phyloP scores from a whole-genome alignment of 2,113 vertebrate species.

The Ahaetulla prasina region DNA sequence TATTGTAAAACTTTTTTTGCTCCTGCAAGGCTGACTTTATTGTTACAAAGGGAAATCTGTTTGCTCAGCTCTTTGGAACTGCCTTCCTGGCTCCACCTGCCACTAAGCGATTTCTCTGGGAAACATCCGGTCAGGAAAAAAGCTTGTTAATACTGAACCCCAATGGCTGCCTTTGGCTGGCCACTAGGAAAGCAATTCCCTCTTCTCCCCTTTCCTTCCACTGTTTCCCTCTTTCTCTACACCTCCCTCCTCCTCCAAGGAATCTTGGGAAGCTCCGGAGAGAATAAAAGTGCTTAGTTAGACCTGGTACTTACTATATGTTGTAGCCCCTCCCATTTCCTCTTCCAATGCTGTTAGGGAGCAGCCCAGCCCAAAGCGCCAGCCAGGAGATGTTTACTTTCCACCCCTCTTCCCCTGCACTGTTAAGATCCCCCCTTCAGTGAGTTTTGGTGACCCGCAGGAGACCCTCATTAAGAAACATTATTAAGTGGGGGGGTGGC shows the following conservation, averaged over 20 bases:
- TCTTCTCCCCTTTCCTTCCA: neutral
- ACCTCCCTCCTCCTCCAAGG: neutral
- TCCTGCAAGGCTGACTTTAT: neutral
- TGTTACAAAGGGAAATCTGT: neutral
- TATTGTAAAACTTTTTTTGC: neutral
- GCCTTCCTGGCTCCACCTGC: neutral
- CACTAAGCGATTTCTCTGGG: neutral
- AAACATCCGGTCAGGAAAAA: neutral
- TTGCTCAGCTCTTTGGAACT: neutral
- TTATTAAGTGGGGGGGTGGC: slow-evolving; percentile 54
- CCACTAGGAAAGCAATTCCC: neutral
- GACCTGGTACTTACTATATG: neutral
- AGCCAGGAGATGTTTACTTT: slow-evolving; percentile 53
- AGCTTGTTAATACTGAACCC: neutral
- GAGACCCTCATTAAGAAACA: slow-evolving; percentile 55
- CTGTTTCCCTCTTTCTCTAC: neutral
- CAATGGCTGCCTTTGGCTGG: neutral
- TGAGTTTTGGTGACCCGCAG: slow-evolving; percentile 33
- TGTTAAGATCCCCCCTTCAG: slow-evolving; percentile 28
- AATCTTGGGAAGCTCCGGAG: neutral
- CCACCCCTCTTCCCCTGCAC: slow-evolving; percentile 2
- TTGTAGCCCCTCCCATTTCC: neutral
- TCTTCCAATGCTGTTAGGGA: slow-evolving; percentile 12
- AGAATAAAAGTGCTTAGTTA: neutral
- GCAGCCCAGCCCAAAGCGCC: slow-evolving; percentile 47